These are phyloP conservation scores for Holothuria scabra DNA, from an alignment of 53 echinoderm and acorn worm species.

Conservation along the genomic window DNA sequence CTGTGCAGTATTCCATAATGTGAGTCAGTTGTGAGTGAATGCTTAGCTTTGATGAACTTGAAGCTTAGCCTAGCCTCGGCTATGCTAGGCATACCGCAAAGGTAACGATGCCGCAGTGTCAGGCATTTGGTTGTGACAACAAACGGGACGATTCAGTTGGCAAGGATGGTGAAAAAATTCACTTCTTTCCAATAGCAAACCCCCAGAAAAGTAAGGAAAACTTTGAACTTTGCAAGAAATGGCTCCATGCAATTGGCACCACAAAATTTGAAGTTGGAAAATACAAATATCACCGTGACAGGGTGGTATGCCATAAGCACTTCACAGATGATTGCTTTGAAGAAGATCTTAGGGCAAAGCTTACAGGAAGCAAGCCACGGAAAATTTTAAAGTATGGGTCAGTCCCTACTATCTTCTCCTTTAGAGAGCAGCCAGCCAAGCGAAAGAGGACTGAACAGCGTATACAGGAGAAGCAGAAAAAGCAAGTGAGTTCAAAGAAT, in stretches of 20 bases:
- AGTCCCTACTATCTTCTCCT: background rate
- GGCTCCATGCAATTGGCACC: background rate
- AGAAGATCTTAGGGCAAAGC: background rate
- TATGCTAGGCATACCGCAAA: no score
- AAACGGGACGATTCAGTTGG: background rate
- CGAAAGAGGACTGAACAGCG: no score
- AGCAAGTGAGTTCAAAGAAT: no score
- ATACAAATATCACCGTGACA: background rate
- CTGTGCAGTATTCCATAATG: no score
- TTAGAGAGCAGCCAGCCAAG: background rate
- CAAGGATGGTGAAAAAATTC: background rate
- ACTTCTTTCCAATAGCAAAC: background rate
- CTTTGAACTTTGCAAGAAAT: background rate
- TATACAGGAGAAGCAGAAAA: no score
- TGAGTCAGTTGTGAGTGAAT: no score
- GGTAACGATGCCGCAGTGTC: slow-evolving; percentile 1
- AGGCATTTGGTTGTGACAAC: slow-evolving; percentile 3
- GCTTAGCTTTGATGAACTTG: no score
- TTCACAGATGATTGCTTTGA: background rate
- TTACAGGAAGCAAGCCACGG: background rate
- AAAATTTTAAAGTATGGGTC: background rate
- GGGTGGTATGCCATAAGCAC: slow-evolving; percentile 12
- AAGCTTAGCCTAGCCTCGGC: no score
- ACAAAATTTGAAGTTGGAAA: background rate
- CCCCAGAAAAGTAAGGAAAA: slow-evolving; percentile 21